Conservation (phyloP, 1,140 invertebrate genomes). For the Macrobrachium nipponense region DNA sequence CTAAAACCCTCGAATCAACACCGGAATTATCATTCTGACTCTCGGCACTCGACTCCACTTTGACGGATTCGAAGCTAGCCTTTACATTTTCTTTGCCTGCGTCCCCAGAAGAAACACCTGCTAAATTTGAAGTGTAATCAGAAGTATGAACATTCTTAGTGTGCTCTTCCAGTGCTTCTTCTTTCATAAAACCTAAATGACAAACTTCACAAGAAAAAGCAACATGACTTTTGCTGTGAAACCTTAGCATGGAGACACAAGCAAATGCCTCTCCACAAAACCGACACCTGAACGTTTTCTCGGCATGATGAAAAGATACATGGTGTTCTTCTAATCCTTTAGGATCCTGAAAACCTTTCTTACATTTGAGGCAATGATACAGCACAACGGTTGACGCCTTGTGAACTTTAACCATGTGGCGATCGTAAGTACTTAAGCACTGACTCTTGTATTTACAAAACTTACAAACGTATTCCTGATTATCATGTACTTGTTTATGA, state of each 20-base stretch:
- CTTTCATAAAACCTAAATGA: conserved; percentile 62
- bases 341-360: conserved; percentile 32
- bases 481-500: conserved; percentile 45
- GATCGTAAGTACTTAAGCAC: conserved; percentile 46
- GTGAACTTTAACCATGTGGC: conserved; percentile 56
- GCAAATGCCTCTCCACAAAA: conserved; percentile 62
- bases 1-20: conserved; percentile 39
- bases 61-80: background rate
- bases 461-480: conserved; percentile 53
- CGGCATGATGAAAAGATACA: conserved; percentile 31
- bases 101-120: background rate
- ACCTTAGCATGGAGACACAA: conserved; percentile 55
- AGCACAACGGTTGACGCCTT: conserved; percentile 44
- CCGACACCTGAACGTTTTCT: conserved; percentile 35
- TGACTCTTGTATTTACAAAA: conserved; percentile 54
- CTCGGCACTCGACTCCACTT: background rate
- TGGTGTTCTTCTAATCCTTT: conserved; percentile 55
- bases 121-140: conserved; percentile 31
- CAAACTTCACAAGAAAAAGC: conserved; percentile 58
- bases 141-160: conserved; percentile 48
- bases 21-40: background rate
- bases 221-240: conserved; percentile 54
- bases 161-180: conserved; percentile 57
- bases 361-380: conserved; percentile 45
- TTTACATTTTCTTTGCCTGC: background rate